phyloP scores from a whole-genome alignment of 2,888 invertebrate genomes.

The Diplazon laetatorius region DNA sequence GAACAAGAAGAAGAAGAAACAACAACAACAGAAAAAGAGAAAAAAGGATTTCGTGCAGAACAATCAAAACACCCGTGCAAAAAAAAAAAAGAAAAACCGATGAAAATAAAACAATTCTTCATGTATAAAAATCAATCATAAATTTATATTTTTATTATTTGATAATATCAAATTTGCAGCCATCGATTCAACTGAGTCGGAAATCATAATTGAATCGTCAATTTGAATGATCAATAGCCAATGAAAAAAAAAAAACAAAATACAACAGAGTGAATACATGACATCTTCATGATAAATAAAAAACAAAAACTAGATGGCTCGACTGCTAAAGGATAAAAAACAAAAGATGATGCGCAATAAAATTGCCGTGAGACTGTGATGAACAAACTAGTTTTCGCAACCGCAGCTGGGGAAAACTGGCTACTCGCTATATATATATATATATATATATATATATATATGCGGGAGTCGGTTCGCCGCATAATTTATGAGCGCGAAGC shows the following conservation, averaged over 20 bases:
- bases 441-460: no score
- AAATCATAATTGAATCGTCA: no score
- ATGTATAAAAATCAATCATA: neutral
- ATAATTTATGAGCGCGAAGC: slow-evolving; percentile 53
- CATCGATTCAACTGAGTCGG: no score
- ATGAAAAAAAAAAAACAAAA: no score
- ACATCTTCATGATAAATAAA: no score
- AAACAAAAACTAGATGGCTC: no score
- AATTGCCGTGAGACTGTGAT: slow-evolving; percentile 4
- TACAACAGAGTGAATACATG: no score
- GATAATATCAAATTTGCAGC: no score
- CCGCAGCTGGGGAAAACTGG: slow-evolving; percentile 35
- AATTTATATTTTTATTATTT: no score
- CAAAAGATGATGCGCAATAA: neutral
- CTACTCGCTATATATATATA: slow-evolving; percentile 9
- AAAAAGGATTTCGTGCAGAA: neutral
- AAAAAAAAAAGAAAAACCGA: neutral
- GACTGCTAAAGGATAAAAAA: neutral
- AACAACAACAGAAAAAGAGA: neutral
- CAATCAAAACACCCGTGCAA: neutral
- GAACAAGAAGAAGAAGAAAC: no score
- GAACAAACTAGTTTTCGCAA: slow-evolving; percentile 43
- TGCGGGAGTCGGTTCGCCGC: slow-evolving; percentile 30
- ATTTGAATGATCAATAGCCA: no score
- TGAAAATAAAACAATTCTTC: neutral